phyloP scores from a whole-genome alignment of 1,140 invertebrate species.

The Drosophila melanogaster region DNA sequence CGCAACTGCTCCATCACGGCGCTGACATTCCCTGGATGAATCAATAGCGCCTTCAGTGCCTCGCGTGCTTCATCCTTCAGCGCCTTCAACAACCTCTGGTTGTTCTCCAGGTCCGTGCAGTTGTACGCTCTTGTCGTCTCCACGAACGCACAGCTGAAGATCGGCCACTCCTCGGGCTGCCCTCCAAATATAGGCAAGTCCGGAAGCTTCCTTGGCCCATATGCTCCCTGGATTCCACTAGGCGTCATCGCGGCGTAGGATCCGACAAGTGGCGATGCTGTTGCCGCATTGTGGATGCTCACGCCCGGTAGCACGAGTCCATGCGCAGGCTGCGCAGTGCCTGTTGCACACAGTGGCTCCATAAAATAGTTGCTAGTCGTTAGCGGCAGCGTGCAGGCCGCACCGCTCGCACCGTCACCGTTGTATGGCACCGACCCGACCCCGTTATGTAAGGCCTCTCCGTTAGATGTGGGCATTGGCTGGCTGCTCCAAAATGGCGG shows the following conservation, averaged over 20 bases:
- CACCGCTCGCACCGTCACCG: no score
- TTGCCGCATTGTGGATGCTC: neutral
- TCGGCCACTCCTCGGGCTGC: neutral
- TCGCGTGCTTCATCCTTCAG: slow-evolving; percentile 2
- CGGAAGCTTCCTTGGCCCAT: neutral
- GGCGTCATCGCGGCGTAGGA: neutral
- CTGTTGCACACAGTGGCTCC: neutral
- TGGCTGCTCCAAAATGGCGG: no score
- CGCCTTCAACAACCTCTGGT: neutral
- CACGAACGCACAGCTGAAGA: neutral
- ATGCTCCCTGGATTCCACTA: neutral
- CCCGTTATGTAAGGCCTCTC: no score
- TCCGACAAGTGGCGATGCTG: neutral
- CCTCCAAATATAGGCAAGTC: slow-evolving; percentile 1
- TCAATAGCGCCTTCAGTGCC: neutral
- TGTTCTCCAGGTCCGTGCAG: neutral
- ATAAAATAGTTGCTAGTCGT: neutral
- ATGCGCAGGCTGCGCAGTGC: neutral
- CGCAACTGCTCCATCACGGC: neutral
- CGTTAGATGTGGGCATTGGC: no score
- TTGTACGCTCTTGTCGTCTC: neutral
- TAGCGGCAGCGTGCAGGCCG: neutral
- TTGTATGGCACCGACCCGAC: no score
- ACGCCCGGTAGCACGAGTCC: neutral
- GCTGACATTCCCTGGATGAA: neutral